Conservation (phyloP, 37 sponge, comb jelly and placozoan genomes). For the Ephydatia muelleri region DNA sequence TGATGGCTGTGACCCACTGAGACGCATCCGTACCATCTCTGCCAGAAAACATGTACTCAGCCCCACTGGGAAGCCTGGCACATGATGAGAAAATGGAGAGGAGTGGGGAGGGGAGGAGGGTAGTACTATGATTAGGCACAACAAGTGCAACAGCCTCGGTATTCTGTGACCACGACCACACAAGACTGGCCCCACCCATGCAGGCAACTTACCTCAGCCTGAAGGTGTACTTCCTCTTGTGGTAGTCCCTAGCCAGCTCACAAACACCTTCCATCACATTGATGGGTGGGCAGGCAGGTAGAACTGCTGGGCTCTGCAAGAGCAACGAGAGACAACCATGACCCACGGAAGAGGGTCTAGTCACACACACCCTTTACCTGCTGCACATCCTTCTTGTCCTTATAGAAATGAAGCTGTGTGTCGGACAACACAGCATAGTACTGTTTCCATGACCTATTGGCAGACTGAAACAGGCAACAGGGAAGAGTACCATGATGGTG, state of each 20-base stretch:
- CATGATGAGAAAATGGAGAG: too few relatives aligned
- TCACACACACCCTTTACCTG: slow-evolving; percentile 43
- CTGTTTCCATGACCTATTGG: slow-evolving; percentile 76
- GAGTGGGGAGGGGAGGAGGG: not conserved
- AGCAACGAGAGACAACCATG: not conserved
- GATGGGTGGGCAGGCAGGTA: slow-evolving; percentile 76
- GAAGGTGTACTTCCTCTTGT: slow-evolving; percentile 85
- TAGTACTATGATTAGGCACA: not conserved
- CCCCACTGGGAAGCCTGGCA: slow-evolving; percentile 83
- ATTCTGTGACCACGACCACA: not conserved
- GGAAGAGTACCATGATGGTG: not conserved
- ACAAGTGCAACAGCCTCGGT: not conserved
- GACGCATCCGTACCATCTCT: slow-evolving; percentile 56
- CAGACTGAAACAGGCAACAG: slow-evolving; percentile 39
- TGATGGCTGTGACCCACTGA: slow-evolving; percentile 78
- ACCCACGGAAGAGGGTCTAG: not conserved
- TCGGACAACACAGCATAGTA: slow-evolving; percentile 83
- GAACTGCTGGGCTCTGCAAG: not conserved
- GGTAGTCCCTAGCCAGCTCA: slow-evolving; percentile 89
- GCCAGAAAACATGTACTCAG: slow-evolving; percentile 88
- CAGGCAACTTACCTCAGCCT: slow-evolving; percentile 87
- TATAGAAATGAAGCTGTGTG: slow-evolving; percentile 83
- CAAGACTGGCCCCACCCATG: not conserved
- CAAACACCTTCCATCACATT: slow-evolving; percentile 82
- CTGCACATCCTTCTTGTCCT: slow-evolving; percentile 82